Evolutionary conservation across 2,113 vertebrate species (phyloP), one percentile per base, ranked within the genome.

Genomic region (Microtus oregoni): DNA sequence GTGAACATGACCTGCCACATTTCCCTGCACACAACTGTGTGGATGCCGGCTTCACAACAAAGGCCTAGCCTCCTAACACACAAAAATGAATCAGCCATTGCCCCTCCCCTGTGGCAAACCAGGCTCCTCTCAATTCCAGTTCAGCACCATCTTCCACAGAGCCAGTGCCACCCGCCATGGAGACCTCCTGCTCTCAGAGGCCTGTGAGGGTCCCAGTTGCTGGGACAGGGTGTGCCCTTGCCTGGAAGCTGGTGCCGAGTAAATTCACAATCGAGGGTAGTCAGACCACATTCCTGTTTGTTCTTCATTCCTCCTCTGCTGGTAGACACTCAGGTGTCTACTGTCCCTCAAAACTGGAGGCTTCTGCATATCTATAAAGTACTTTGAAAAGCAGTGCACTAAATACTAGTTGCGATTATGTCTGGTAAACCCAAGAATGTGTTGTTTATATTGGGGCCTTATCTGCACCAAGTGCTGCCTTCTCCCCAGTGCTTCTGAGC

Each of bases 271-370:
- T 96, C 67, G 41, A 77, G 73, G 95, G 24, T 88, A 88, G 75
- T 38, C 58, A 72, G 76, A 94, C 73, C 52, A 50, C n/a, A 90
- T 92, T 90, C 78, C 47, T 50, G 35, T 38, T 52, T 91, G 50
- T 47, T 93, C 94, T 55, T 89, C 41, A 78, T 83, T 92, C 87
- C 61, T 63, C 7, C 92, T 91, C 67, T 82, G 70, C 12, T 12
- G 72, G 22, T 19, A 15, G 19, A 78, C 92, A 41, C 61, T 78
- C 24, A 12, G 73, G 70, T 44, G n/a, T 75, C 41, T 65, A 19
- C 24, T 3, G 50, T 92, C 35, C 47, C 38, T 89, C 85, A 89
- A 77, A 81, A 63, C 70, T 55, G 35, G 50, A 73, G 19, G 47
- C 52, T 50, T 63, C 35, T 88, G 35, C 24, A 32, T 20, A 52